phyloP scores from a whole-genome alignment of 92 coral and sea anemone species.

The Montipora capitata region DNA sequence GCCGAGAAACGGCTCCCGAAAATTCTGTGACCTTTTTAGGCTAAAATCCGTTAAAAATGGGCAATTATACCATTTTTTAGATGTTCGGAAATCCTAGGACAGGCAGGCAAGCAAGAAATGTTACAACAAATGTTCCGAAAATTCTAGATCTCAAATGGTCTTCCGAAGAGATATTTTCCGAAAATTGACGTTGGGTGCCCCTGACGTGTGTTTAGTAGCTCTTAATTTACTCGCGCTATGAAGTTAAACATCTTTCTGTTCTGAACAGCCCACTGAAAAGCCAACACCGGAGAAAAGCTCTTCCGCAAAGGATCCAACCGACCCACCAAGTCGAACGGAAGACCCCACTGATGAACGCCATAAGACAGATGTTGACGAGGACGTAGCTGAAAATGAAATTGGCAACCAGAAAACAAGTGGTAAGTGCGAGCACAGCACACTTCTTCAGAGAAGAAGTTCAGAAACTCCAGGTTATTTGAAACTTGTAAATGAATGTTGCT shows the following conservation, averaged over 20 bases:
- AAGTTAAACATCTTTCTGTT: background rate
- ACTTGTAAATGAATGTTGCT: too few species aligned
- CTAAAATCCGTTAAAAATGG: too few species aligned
- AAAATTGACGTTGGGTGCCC: too few species aligned
- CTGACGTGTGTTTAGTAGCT: background rate
- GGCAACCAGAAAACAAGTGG: background rate
- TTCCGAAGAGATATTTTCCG: too few species aligned
- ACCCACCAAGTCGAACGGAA: constrained; percentile 29
- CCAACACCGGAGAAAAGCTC: constrained; percentile 74
- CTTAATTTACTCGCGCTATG: background rate
- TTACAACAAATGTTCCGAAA: too few species aligned
- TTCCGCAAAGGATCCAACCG: constrained; percentile 58
- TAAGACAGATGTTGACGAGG: background rate
- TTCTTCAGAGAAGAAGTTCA: background rate
- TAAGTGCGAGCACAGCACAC: background rate
- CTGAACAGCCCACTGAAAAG: constrained; percentile 68
- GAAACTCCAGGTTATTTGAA: too few species aligned
- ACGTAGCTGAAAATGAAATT: background rate
- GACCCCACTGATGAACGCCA: background rate
- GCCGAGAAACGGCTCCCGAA: too few species aligned
- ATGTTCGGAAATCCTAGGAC: too few species aligned
- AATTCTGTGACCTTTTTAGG: too few species aligned
- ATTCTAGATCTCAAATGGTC: too few species aligned
- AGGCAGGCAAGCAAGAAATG: too few species aligned
- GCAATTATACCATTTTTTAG: too few species aligned